Conservation (phyloP, 2,888 invertebrate genomes). For the Diarsia mendica region DNA sequence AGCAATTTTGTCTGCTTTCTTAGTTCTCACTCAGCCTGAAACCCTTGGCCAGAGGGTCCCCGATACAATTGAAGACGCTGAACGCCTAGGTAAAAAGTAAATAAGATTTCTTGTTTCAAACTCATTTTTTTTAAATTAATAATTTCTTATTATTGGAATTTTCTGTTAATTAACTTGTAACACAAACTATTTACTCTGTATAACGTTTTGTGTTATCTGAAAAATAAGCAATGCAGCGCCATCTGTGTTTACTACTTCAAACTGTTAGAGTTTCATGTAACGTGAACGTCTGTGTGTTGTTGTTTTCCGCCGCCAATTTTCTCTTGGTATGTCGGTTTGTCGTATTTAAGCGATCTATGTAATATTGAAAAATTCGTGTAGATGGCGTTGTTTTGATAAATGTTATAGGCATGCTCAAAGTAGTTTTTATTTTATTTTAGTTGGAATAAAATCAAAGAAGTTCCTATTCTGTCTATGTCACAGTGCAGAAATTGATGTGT, state of each 20-base stretch:
- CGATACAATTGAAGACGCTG: conserved; percentile 87
- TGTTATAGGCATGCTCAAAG: background rate
- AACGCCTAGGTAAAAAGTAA: conserved; percentile 75
- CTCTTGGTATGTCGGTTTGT: background rate
- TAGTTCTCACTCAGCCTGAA: conserved; percentile 85
- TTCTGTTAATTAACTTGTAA: background rate
- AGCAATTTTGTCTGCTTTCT: conserved; percentile 79
- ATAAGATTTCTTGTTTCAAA: background rate
- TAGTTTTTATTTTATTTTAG: background rate
- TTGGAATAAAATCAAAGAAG: background rate
- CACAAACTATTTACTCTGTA: background rate
- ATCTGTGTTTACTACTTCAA: conserved; percentile 47
- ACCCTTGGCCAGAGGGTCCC: conserved; percentile 83
- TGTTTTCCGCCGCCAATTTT: conserved; percentile 9
- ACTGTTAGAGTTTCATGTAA: background rate
- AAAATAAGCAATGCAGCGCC: conserved; percentile 33
- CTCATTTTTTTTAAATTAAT: background rate
- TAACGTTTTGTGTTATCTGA: background rate
- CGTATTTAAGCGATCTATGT: background rate
- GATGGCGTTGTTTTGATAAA: conserved; percentile 52
- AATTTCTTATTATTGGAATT: background rate
- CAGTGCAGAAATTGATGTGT: conserved; percentile 22
- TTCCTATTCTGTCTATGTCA: conserved; percentile 25
- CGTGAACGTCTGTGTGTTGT: background rate
- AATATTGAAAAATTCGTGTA: conserved; percentile 31